Conservation (phyloP, 2,797 vertebrate species). For the Thripadectes ignobilis region DNA sequence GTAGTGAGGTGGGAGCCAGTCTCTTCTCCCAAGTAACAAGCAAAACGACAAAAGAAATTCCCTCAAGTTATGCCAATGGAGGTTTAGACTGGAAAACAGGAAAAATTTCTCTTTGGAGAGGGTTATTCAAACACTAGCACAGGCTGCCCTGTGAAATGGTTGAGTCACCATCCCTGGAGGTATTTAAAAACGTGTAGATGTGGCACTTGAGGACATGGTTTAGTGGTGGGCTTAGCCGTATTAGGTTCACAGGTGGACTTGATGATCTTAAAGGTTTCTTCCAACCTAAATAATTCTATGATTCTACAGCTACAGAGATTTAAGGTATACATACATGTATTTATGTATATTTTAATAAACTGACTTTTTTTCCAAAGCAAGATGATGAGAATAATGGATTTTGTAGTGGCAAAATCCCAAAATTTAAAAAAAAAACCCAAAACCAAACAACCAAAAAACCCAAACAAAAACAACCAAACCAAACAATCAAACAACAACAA, state of each 20-base stretch:
- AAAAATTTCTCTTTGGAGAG: background rate
- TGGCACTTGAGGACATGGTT: background rate
- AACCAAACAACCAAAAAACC: too few species aligned
- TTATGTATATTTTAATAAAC: background rate
- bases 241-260: background rate
- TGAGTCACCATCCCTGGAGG: background rate
- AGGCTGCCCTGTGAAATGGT: background rate
- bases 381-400: background rate
- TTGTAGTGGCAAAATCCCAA: background rate
- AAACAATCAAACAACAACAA: too few species aligned
- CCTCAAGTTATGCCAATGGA: background rate
- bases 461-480: background rate
- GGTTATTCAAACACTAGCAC: background rate
- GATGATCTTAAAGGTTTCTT: background rate
- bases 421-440: background rate
- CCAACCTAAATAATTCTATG: background rate
- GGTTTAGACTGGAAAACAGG: background rate
- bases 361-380: background rate
- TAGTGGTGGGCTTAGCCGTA: rapidly evolving
- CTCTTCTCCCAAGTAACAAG: background rate
- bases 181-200: background rate
- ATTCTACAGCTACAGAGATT: background rate
- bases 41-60: background rate
- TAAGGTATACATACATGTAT: background rate
- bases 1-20: background rate